Evolutionary conservation across 2,113 vertebrate species (phyloP).

Genomic region (Loxodonta africana): DNA sequence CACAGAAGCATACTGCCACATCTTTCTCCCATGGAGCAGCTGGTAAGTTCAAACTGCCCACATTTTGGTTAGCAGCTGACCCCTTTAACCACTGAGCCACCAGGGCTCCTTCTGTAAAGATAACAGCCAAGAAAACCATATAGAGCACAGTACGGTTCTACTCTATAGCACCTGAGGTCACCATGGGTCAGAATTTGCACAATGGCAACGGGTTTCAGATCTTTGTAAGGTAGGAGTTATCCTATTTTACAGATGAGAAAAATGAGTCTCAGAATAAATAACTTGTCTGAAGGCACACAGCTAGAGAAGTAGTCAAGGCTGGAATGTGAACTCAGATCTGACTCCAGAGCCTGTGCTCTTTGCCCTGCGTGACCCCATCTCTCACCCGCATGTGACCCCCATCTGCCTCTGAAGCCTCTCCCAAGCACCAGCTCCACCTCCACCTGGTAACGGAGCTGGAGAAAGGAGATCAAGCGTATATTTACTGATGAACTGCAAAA

Average conservation of each 20-base stretch:
- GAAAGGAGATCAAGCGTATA: background rate
- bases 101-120: no score
- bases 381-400: background rate
- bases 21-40: no score
- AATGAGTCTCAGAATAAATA: background rate
- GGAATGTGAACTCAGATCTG: background rate
- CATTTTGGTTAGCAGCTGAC: no score
- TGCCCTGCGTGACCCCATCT: background rate
- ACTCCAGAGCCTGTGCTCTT: background rate
- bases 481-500: background rate
- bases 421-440: background rate
- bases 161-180: no score
- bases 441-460: background rate
- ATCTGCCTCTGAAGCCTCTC: background rate
- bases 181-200: no score
- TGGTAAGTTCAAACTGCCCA: no score
- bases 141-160: no score
- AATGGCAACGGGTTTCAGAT: no score
- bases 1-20: no score
- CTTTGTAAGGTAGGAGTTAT: background rate
- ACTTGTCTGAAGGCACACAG: constrained; percentile 36
- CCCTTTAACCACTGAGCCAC: no score
- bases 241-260: constrained; percentile 20
- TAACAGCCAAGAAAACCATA: no score
- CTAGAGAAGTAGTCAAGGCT: background rate